Base-by-base conservation (phyloP, 2,113 vertebrate genomes). In the Plotosus lineatus region DNA sequence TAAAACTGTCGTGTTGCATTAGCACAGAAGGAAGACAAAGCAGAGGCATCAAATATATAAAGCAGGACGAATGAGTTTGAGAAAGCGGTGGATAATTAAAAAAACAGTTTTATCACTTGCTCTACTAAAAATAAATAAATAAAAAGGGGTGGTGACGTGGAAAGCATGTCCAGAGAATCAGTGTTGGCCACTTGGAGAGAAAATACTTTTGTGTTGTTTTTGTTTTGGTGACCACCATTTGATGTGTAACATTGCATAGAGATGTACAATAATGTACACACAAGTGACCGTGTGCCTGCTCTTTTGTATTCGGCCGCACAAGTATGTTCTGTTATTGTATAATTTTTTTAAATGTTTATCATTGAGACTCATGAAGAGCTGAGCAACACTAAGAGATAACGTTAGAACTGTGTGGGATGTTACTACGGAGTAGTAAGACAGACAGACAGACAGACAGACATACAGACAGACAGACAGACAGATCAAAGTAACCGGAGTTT, bases 391-490 rank as follows among this genome's bases (percentile, higher is more conserved):
- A 33, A 51, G 46, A 23, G 28, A 33, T 73, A 33, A 73, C 46
- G 21, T 40, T 69, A 69, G 23, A 26, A 69, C 44, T 65, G 26
- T 83, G 74, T 75, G 63, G 77, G 56, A 28, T 76, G 84, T 84
- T 76, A 76, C 33, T 81, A 61, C 46, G 79, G 75, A 78, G 42
- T 53, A 82, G 81, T 28, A 36, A 78, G 81, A 61, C 31, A 77
- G 56, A 36, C 75, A 83, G 75, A 73, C 72, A 68, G 42, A 55
- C 60, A 79, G 60, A 83, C 78, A 78, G 68, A 86, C 79, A 84
- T n/a, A 36, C 75, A 83, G 75, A 73, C 72, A 68, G 42, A 55
- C 60, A 79, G 60, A 83, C 78, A 78, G 68, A 86, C 79, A 84
- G 60, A 83, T 79, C 55, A 75, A 83, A 55, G 23, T 58, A 71